phyloP scores from a whole-genome alignment of 2,797 vertebrate species.

The Squalus acanthias region DNA sequence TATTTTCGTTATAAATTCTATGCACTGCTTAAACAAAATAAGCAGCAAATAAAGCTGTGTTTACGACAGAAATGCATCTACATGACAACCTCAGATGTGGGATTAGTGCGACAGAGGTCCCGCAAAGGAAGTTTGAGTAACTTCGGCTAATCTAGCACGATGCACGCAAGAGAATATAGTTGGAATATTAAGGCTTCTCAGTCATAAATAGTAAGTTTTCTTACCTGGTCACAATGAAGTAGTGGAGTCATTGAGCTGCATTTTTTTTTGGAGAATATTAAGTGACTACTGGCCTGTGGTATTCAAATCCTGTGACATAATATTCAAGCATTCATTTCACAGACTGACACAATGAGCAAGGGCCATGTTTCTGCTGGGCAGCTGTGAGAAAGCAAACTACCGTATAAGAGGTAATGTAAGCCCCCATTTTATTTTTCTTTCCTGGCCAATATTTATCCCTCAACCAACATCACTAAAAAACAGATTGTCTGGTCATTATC shows the following conservation, averaged over 20 bases:
- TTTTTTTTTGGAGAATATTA: not conserved
- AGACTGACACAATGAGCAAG: not conserved
- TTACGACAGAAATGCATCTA: not conserved
- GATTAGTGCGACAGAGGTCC: not conserved
- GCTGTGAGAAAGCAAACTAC: not conserved
- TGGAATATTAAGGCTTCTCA: not conserved
- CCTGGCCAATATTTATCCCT: not conserved
- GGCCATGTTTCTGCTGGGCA: not conserved
- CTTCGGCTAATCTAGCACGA: not conserved
- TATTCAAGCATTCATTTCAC: not conserved
- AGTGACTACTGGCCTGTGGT: not conserved
- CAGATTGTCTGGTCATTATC: too few species aligned
- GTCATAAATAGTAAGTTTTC: not conserved
- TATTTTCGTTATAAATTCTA: not conserved
- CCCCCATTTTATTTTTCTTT: not conserved
- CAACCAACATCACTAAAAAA: too few species aligned
- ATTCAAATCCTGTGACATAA: not conserved
- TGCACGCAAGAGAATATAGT: not conserved
- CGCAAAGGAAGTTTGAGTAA: not conserved
- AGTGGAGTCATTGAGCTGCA: not conserved
- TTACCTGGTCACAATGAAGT: not conserved
- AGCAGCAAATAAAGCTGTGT: not conserved
- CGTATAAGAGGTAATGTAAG: not conserved
- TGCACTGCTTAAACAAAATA: not conserved
- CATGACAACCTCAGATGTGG: not conserved